Conservation (phyloP, 1,140 invertebrate genomes). For the Eumaeus atala region DNA sequence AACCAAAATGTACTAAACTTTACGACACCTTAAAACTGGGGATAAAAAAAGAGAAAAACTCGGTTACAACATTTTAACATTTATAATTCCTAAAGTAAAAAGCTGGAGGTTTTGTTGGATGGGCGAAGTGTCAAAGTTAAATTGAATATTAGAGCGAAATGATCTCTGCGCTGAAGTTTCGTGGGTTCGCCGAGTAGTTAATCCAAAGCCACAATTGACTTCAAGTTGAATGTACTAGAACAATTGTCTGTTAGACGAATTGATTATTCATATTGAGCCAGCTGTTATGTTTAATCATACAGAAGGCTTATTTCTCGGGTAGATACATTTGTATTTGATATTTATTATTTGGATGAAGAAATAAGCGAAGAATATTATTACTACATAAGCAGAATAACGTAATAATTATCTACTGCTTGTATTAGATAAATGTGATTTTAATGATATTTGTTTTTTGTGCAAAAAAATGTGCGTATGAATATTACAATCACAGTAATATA, state of each 20-base stretch:
- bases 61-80: conserved; percentile 30
- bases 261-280: conserved; percentile 48
- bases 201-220: conserved; percentile 67
- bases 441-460: no score
- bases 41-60: conserved; percentile 14
- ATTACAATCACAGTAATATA: no score
- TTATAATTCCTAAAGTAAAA: conserved; percentile 55
- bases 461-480: no score
- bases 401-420: no score
- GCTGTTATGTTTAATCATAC: conserved; percentile 21
- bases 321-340: no score
- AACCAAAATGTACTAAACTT: not conserved
- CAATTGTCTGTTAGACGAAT: conserved; percentile 52
- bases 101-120: conserved; percentile 59
- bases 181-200: conserved; percentile 60
- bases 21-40: conserved; percentile 6
- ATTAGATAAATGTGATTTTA: no score
- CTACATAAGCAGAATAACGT: no score
- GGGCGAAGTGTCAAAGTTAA: conserved; percentile 71
- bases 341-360: no score
- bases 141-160: conserved; percentile 71
- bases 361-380: no score
- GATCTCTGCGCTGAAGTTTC: conserved; percentile 58
- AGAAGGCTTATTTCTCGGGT: not conserved
- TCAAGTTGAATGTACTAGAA: conserved; percentile 55